Percentiles rank a stretch among this genome's conserved stretches.
phyloP scores from a whole-genome alignment of 2,797 vertebrate genomes.

The Oreochromis grahami region DNA sequence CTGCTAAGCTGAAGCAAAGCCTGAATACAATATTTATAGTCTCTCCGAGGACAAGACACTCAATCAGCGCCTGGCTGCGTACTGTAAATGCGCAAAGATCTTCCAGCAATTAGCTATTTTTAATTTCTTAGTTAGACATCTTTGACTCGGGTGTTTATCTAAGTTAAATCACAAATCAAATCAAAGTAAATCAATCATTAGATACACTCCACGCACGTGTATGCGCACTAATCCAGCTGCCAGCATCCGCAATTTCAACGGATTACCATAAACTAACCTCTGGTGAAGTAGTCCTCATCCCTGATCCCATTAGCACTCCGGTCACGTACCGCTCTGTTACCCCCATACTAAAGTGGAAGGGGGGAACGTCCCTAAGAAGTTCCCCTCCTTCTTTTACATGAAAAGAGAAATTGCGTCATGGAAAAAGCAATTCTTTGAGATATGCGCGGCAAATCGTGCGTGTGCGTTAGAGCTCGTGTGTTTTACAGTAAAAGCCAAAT shows the following conservation, averaged over 20 bases:
- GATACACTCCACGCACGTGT: background rate
- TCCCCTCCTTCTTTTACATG: slow-evolving; percentile 44
- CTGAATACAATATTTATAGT: slow-evolving; percentile 67
- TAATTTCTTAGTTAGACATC: background rate
- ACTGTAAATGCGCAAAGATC: background rate
- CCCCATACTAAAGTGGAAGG: slow-evolving; percentile 57
- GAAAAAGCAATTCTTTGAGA: slow-evolving; percentile 70
- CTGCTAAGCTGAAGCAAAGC: slow-evolving; percentile 45
- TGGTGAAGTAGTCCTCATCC: slow-evolving; percentile 51
- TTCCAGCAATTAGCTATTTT: background rate
- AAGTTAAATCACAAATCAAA: background rate
- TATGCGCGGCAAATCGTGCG: slow-evolving; percentile 40
- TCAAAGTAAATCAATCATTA: background rate
- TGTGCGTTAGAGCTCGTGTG: background rate
- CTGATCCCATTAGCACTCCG: slow-evolving; percentile 67
- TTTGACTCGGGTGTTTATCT: background rate
- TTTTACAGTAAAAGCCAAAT: background rate
- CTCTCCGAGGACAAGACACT: slow-evolving; percentile 60
- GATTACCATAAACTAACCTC: slow-evolving; percentile 37
- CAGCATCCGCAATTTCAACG: background rate
- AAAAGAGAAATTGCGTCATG: slow-evolving; percentile 81
- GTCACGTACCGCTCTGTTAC: slow-evolving; percentile 74
- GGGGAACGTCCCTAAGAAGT: slow-evolving; percentile 13
- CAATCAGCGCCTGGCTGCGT: slow-evolving; percentile 56
- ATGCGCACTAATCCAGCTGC: slow-evolving; percentile 15